A percentile compares a stretch with the other conserved stretches of the same genome.
Conservation (phyloP, 2,797 vertebrate genomes). For the Neopelma chrysocephalum region DNA sequence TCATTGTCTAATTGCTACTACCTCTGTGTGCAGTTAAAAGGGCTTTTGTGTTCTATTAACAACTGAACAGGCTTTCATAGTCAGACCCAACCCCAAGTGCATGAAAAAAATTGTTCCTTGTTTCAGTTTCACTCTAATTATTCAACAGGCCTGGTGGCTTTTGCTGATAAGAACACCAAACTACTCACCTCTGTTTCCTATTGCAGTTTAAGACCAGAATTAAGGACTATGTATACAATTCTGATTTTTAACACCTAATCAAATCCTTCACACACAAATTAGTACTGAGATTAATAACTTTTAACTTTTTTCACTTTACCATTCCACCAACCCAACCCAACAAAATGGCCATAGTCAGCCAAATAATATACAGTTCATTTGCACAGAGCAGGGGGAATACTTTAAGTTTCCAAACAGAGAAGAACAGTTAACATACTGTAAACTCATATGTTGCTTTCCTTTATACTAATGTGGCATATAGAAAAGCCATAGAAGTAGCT, state of each 20-base stretch:
- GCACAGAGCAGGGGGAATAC: neutral
- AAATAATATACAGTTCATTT: neutral
- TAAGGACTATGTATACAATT: neutral
- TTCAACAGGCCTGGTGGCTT: neutral
- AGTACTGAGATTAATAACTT: neutral
- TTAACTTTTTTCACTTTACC: neutral
- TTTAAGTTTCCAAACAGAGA: neutral
- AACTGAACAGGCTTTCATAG: neutral
- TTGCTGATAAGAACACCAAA: neutral
- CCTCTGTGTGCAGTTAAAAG: neutral
- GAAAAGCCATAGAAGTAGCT: neutral
- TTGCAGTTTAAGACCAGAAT: neutral
- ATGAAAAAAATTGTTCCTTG: neutral
- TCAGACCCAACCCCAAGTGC: neutral
- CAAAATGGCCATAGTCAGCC: neutral
- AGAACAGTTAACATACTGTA: neutral
- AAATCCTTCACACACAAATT: neutral
- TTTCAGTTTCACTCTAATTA: neutral
- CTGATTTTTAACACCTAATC: neutral
- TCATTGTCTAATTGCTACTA: neutral
- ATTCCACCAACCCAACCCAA: neutral
- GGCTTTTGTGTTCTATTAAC: neutral
- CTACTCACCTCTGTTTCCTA: neutral
- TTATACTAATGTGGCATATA: neutral
- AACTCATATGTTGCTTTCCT: neutral